Percentiles rank a stretch among this genome's conserved stretches.
phyloP scores from a whole-genome alignment of 2,113 vertebrate genomes.

The Steatornis caripensis region DNA sequence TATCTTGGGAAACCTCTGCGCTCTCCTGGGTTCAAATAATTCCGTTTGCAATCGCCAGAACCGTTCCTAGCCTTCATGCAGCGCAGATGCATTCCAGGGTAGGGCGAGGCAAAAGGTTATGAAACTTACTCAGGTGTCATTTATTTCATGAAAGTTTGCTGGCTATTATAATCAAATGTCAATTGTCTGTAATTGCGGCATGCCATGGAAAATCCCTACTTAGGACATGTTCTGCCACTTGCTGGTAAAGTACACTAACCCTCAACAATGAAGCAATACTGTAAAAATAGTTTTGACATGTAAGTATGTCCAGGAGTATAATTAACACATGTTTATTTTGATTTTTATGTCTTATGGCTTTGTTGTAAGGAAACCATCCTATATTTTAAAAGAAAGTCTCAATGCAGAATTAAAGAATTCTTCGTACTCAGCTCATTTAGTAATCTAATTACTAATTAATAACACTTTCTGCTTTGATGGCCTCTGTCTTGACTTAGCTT shows the following conservation, averaged over 20 bases:
- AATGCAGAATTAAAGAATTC: not conserved
- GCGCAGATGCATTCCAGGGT: not conserved
- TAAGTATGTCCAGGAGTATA: not conserved
- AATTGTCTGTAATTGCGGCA: not conserved
- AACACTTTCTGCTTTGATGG: not conserved
- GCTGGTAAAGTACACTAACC: not conserved
- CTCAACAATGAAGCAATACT: not conserved
- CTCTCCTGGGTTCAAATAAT: not conserved
- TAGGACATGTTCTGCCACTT: slow-evolving; percentile 1
- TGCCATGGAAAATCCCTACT: slow-evolving; percentile 43
- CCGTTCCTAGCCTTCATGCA: not conserved
- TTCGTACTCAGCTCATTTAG: not conserved
- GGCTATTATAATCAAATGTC: slow-evolving; percentile 50
- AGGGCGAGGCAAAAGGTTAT: slow-evolving; percentile 30
- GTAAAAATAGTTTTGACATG: slow-evolving; percentile 9
- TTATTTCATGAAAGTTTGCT: slow-evolving; percentile 19
- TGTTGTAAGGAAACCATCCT: not conserved
- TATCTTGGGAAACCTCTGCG: not conserved
- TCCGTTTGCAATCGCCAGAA: not conserved
- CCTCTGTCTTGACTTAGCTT: not conserved
- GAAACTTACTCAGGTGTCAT: slow-evolving; percentile 31
- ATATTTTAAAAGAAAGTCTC: not conserved
- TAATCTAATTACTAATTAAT: slow-evolving; percentile 4
- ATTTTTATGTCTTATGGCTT: not conserved
- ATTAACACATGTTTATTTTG: not conserved